A percentile compares a stretch with the other conserved stretches of the same genome.
Conservation (phyloP, 2,113 vertebrate species). For the Nothoprocta pentlandii region DNA sequence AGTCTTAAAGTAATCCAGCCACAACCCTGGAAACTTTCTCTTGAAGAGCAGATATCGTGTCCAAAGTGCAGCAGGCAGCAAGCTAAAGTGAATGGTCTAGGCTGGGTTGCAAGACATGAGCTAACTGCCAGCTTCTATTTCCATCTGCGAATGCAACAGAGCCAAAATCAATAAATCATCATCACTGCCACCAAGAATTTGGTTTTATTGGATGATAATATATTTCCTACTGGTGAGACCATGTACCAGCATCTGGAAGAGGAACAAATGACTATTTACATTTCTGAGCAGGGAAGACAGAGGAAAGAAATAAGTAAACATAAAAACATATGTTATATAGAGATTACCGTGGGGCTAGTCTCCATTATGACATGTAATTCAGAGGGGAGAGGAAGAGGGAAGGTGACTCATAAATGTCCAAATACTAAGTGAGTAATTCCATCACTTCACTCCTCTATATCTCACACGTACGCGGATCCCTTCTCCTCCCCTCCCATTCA, state of each 20-base stretch:
- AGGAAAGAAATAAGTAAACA: slow-evolving; percentile 67
- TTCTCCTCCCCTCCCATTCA: slow-evolving; percentile 10
- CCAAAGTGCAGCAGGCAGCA: slow-evolving; percentile 25
- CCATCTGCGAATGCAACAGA: slow-evolving; percentile 32
- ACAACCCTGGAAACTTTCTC: slow-evolving; percentile 62
- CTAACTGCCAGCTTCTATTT: slow-evolving; percentile 72
- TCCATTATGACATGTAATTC: slow-evolving; percentile 43
- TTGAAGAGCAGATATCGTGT: slow-evolving; percentile 22
- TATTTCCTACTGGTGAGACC: slow-evolving; percentile 74
- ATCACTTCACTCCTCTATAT: slow-evolving; percentile 52
- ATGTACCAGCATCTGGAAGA: slow-evolving; percentile 69
- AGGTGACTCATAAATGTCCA: slow-evolving; percentile 69
- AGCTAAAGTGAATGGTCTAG: slow-evolving; percentile 42
- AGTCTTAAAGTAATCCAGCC: slow-evolving; percentile 16
- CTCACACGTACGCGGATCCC: not conserved
- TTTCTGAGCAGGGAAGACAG: slow-evolving; percentile 59
- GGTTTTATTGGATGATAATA: slow-evolving; percentile 74
- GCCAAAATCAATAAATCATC: slow-evolving; percentile 75
- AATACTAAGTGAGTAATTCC: slow-evolving; percentile 56
- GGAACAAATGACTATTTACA: slow-evolving; percentile 70
- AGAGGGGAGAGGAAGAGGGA: slow-evolving; percentile 56
- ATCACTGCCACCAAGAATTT: slow-evolving; percentile 64
- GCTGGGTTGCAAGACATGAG: slow-evolving; percentile 69
- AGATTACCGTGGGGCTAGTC: slow-evolving; percentile 19
- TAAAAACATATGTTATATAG: slow-evolving; percentile 56